Evolutionary conservation across 2,888 invertebrate genomes (phyloP).

Genomic region (Cheiracanthium punctorium): DNA sequence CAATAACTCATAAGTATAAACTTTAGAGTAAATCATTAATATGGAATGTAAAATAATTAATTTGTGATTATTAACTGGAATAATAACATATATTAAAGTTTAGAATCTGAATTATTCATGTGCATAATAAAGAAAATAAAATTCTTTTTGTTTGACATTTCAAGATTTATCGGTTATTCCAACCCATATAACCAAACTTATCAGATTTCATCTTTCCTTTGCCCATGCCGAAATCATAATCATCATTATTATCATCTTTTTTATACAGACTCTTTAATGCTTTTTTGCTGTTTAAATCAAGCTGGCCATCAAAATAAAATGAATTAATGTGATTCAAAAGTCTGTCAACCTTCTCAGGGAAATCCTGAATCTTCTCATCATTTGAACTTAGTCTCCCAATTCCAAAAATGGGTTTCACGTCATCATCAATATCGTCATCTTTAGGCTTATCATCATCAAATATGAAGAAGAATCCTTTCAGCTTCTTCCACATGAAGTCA

Average conservation of each 20-base stretch:
- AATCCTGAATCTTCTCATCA: slow-evolving; percentile 71
- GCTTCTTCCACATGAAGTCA: slow-evolving; percentile 75
- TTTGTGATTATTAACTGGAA: neutral
- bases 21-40: neutral
- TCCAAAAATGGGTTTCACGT: slow-evolving; percentile 46
- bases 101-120: neutral
- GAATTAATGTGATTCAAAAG: slow-evolving; percentile 73
- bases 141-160: neutral
- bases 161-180: slow-evolving; percentile 32
- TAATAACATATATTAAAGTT: neutral
- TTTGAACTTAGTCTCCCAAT: slow-evolving; percentile 40
- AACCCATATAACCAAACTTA: slow-evolving; percentile 53
- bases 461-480: slow-evolving; percentile 73
- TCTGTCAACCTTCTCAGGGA: slow-evolving; percentile 72
- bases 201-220: slow-evolving; percentile 23
- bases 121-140: neutral
- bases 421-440: slow-evolving; percentile 52
- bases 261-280: slow-evolving; percentile 66
- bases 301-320: slow-evolving; percentile 72
- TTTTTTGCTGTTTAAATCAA: slow-evolving; percentile 72
- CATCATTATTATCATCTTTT: slow-evolving; percentile 64
- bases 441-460: slow-evolving; percentile 52
- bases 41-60: neutral
- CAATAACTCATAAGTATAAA: neutral
- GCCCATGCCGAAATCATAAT: slow-evolving; percentile 61